A percentile compares a stretch with the other conserved stretches of the same genome.
These are phyloP conservation scores for Tipula helvola DNA, from an alignment of 2,888 invertebrate genomes.

Conservation along the genomic window DNA sequence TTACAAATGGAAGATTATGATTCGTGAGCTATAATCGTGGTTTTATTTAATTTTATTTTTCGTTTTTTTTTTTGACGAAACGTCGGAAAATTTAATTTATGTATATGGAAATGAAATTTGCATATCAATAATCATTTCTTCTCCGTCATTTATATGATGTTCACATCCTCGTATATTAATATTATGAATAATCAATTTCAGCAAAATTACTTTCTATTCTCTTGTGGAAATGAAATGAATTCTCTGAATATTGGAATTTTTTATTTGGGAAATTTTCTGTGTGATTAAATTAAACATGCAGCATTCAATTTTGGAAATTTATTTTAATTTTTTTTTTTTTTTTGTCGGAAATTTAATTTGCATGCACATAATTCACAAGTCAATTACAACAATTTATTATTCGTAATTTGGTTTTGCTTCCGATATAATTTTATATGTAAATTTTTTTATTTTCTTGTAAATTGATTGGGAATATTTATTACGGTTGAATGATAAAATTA, in stretches of 20 bases:
- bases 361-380: background rate
- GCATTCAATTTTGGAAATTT: background rate
- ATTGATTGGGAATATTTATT: background rate
- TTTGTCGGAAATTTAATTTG: background rate
- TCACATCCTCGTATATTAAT: background rate
- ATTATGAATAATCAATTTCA: background rate
- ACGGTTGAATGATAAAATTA: background rate
- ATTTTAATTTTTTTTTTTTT: background rate
- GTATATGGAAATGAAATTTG: background rate
- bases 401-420: background rate
- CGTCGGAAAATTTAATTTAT: background rate
- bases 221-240: background rate
- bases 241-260: background rate
- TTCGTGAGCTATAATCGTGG: background rate
- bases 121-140: background rate
- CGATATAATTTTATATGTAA: background rate
- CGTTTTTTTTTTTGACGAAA: background rate
- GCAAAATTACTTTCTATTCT: background rate
- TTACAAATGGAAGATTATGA: background rate
- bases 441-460: background rate
- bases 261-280: background rate
- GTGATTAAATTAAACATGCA: background rate
- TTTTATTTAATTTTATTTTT: too few species aligned
- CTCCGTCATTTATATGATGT: background rate
- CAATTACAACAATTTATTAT: slow-evolving; percentile 4